A percentile compares a stretch with the other conserved stretches of the same genome.
Conservation (phyloP, 2,113 vertebrate species). For the Eptesicus fuscus region DNA sequence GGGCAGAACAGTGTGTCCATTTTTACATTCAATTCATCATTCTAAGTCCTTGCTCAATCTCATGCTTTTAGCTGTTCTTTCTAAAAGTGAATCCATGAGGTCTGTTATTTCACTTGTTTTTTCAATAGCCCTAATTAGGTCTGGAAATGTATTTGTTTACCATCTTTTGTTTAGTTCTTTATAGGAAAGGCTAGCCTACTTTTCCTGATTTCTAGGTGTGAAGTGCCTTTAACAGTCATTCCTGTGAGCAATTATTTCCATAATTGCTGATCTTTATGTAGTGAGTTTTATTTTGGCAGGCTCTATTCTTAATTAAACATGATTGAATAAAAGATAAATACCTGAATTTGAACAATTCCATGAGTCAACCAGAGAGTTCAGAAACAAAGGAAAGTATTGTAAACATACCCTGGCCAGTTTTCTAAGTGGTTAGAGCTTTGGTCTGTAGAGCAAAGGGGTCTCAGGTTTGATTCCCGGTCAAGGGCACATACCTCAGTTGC, state of each 20-base stretch:
- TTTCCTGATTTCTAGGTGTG: conserved; percentile 41
- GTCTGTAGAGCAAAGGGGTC: too few species aligned
- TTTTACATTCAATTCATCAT: not conserved
- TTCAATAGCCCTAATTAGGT: conserved; percentile 39
- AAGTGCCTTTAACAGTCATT: conserved; percentile 52
- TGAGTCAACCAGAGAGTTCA: conserved; percentile 58
- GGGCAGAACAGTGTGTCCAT: not conserved
- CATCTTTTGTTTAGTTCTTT: conserved; percentile 31
- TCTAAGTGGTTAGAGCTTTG: too few species aligned
- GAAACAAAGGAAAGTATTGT: conserved; percentile 50
- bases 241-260: conserved; percentile 47
- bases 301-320: conserved; percentile 53
- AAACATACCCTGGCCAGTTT: not conserved
- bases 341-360: conserved; percentile 31
- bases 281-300: conserved; percentile 56
- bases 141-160: conserved; percentile 47
- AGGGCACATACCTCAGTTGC: too few species aligned
- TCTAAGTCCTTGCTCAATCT: not conserved
- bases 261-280: conserved; percentile 58
- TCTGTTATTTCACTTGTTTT: conserved; percentile 1
- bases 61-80: not conserved
- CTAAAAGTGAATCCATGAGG: not conserved
- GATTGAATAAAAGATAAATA: conserved; percentile 69
- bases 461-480: too few species aligned
- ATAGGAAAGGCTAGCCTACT: conserved; percentile 4